These are phyloP conservation scores for Apostichopus leukothele DNA, from an alignment of 53 echinoderm and acorn worm species.

Conservation along the genomic window DNA sequence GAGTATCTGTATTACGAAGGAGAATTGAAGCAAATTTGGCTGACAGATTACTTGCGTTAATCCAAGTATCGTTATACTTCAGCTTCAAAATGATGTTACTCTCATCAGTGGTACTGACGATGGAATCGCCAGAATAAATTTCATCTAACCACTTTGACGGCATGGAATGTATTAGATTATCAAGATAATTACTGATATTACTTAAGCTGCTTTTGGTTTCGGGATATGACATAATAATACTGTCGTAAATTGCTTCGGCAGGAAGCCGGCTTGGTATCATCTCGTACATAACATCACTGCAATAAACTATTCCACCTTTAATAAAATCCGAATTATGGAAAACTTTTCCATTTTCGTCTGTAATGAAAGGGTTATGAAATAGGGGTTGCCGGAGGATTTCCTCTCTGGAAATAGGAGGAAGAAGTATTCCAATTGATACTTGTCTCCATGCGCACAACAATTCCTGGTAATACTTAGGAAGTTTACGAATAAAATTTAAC, in stretches of 20 bases:
- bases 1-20: too few species aligned
- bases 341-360: not conserved
- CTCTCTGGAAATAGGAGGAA: not conserved
- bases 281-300: constrained; percentile 1
- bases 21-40: too few species aligned
- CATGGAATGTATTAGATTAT: too few species aligned
- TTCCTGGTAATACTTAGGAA: not conserved
- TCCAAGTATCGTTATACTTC: too few species aligned
- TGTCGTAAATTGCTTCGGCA: not conserved
- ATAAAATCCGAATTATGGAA: not conserved
- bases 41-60: too few species aligned
- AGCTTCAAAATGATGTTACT: too few species aligned
- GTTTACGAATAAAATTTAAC: not conserved
- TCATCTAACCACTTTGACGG: too few species aligned
- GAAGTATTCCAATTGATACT: not conserved
- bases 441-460: not conserved
- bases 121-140: too few species aligned
- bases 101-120: too few species aligned
- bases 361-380: constrained; percentile 18
- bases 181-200: too few species aligned
- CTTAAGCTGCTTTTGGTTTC: too few species aligned
- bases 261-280: not conserved
- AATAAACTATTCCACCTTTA: not conserved
- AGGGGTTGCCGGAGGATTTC: not conserved
- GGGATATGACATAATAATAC: not conserved